phyloP scores from a whole-genome alignment of 37 sponge, comb jelly and placozoan genomes.

The Spongilla lacustris region DNA sequence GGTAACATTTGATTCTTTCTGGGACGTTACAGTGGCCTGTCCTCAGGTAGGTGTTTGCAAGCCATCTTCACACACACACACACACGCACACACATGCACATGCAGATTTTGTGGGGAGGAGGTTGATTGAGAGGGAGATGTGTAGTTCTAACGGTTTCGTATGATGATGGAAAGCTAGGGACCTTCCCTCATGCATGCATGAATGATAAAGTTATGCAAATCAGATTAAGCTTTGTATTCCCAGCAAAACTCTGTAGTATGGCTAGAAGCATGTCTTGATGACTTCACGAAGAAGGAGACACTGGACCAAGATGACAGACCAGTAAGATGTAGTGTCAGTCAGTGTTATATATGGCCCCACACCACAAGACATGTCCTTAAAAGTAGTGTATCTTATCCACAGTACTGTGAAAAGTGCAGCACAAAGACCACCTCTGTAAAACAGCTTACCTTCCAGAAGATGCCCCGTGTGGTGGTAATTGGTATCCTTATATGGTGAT shows the following conservation, averaged over 20 bases:
- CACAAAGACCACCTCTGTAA: conserved; percentile 21
- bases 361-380: no score
- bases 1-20: conserved; percentile 86
- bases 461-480: conserved; percentile 56
- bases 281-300: conserved; percentile 64
- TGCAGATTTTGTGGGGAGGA: no score
- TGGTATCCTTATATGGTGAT: conserved; percentile 39
- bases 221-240: no score
- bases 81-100: no score
- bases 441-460: conserved; percentile 58
- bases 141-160: no score
- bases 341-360: not conserved
- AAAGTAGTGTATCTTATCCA: not conserved
- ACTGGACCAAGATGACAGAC: conserved; percentile 67
- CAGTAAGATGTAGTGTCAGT: conserved; percentile 34
- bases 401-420: conserved; percentile 72
- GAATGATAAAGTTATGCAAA: no score
- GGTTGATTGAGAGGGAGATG: no score
- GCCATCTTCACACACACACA: not conserved
- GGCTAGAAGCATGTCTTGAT: conserved; percentile 33
- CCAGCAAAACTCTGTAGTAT: not conserved
- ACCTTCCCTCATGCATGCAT: no score
- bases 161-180: no score
- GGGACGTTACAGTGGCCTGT: conserved; percentile 82
- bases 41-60: conserved; percentile 25